Evolutionary conservation across 2,888 invertebrate species (phyloP).

Genomic region (Vanessa cardui): DNA sequence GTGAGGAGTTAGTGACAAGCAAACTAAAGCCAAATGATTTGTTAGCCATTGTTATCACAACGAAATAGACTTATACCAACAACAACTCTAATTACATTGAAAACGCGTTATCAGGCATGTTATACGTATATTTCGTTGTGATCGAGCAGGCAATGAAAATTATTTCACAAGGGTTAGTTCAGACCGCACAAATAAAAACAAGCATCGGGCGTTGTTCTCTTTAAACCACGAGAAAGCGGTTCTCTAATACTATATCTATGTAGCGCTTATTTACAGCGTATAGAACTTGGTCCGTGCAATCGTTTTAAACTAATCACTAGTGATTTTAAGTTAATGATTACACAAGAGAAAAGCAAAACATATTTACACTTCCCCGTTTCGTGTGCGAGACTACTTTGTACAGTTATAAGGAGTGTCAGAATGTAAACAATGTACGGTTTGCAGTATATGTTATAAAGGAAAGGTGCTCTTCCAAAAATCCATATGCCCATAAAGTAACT

Average conservation of each 20-base stretch:
- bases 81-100: background rate
- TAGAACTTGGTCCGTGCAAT: slow-evolving; percentile 35
- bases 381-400: background rate
- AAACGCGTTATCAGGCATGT: background rate
- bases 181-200: slow-evolving; percentile 60
- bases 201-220: slow-evolving; percentile 49
- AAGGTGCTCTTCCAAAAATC: too few species aligned
- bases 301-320: slow-evolving; percentile 32
- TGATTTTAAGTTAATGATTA: slow-evolving; percentile 1
- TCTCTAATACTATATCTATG: slow-evolving; percentile 46
- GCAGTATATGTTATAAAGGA: too few species aligned
- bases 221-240: slow-evolving; percentile 47
- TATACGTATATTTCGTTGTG: slow-evolving; percentile 24
- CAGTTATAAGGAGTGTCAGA: background rate
- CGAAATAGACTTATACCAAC: slow-evolving; percentile 22
- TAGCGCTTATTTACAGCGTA: slow-evolving; percentile 55
- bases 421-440: too few species aligned
- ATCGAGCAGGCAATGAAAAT: slow-evolving; percentile 41
- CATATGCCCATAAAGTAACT: too few species aligned
- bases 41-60: slow-evolving; percentile 54
- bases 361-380: slow-evolving; percentile 3
- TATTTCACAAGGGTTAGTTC: slow-evolving; percentile 44
- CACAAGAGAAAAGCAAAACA: slow-evolving; percentile 1
- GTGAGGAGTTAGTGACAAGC: slow-evolving; percentile 63
- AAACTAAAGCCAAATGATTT: slow-evolving; percentile 55